Evolutionary conservation across 2,113 vertebrate genomes (phyloP).

Genomic region (Equus quagga): DNA sequence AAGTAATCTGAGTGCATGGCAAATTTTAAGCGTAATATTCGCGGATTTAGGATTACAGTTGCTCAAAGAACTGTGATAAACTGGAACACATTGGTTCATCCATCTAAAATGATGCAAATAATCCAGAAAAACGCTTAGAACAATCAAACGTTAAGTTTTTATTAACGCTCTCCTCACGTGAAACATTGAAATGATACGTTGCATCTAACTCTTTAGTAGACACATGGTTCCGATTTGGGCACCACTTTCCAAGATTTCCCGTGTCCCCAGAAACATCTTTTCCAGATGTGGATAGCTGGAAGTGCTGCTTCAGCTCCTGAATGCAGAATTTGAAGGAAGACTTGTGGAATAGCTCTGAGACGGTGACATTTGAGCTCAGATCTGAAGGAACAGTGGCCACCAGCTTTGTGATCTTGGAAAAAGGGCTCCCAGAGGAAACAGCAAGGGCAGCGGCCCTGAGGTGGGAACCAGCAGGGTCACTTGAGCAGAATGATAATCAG

Average conservation of each 20-base stretch:
- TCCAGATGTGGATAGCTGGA: not conserved
- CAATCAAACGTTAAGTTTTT: not conserved
- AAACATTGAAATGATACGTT: not conserved
- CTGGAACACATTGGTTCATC: not conserved
- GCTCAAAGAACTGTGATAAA: not conserved
- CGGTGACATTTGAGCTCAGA: not conserved
- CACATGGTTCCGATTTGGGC: not conserved
- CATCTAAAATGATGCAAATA: not conserved
- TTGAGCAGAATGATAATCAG: not conserved
- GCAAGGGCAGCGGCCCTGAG: not conserved
- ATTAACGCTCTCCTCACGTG: not conserved
- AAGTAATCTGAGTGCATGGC: not conserved
- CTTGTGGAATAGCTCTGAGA: not conserved
- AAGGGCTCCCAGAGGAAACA: not conserved
- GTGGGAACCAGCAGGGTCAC: not conserved
- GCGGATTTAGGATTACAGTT: not conserved
- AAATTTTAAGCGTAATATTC: not conserved
- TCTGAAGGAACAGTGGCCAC: not conserved
- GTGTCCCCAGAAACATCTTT: not conserved
- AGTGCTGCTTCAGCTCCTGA: not conserved
- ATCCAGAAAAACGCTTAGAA: not conserved
- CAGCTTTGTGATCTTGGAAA: not conserved
- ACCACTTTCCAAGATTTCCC: not conserved
- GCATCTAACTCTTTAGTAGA: not conserved
- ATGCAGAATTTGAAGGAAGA: not conserved